Percentiles rank a stretch among this genome's conserved stretches.
These are phyloP conservation scores for Catagonus wagneri DNA, from an alignment of 2,113 vertebrate species.

Conservation along the genomic window DNA sequence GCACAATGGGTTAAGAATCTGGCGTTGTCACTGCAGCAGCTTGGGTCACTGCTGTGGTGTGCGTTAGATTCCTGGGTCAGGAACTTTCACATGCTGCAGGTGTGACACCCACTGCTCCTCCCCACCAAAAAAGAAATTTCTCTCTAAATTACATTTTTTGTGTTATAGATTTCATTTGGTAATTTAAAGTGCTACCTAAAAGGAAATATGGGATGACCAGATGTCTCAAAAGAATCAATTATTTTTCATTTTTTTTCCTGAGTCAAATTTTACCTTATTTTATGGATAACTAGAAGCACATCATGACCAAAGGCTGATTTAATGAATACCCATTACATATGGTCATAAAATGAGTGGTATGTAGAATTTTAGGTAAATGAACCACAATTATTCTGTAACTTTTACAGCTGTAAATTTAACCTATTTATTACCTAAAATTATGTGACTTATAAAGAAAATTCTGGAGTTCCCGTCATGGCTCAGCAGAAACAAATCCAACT, in stretches of 20 bases:
- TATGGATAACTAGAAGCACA: slow-evolving; percentile 48
- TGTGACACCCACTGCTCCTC: too few relatives aligned
- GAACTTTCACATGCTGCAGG: too few relatives aligned
- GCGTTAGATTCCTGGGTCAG: too few relatives aligned
- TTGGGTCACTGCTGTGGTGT: too few relatives aligned
- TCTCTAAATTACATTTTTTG: slow-evolving; percentile 8
- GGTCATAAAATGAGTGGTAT: slow-evolving; percentile 19
- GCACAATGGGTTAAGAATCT: too few relatives aligned
- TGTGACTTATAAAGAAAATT: background rate
- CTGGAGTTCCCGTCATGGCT: too few relatives aligned
- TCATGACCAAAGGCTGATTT: background rate
- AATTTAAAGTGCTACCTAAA: background rate
- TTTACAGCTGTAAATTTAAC: background rate
- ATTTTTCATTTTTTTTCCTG: slow-evolving; percentile 32
- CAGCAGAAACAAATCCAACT: too few relatives aligned
- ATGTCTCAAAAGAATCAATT: slow-evolving; percentile 4
- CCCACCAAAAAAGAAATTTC: background rate
- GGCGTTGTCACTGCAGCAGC: too few relatives aligned
- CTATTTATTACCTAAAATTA: slow-evolving; percentile 42
- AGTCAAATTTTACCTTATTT: slow-evolving; percentile 45
- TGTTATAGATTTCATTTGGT: slow-evolving; percentile 18
- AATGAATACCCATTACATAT: slow-evolving; percentile 20
- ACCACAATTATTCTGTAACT: slow-evolving; percentile 19
- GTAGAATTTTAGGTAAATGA: background rate
- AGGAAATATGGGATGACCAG: slow-evolving; percentile 26